phyloP scores from a whole-genome alignment of 1,140 invertebrate species.

The Choristoneura fumiferana region DNA sequence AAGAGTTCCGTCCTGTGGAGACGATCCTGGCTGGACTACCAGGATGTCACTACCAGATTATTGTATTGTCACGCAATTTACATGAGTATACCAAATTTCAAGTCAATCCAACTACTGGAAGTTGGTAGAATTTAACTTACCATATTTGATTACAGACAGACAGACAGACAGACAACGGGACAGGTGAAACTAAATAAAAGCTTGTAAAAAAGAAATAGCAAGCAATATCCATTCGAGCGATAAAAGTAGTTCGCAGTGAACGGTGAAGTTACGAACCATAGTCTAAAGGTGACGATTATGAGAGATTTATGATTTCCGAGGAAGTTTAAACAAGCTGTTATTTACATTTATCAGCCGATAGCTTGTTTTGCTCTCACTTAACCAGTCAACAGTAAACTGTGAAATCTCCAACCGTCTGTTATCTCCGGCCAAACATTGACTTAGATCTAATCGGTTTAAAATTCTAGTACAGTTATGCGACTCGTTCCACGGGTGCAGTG shows the following conservation, averaged over 20 bases:
- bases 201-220: too few relatives aligned
- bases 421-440: conserved; percentile 49
- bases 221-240: background rate
- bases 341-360: conserved; percentile 20
- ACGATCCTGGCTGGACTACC: too few relatives aligned
- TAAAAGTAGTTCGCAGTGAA: background rate
- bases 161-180: too few relatives aligned
- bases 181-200: too few relatives aligned
- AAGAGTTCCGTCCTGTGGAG: too few relatives aligned
- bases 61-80: too few relatives aligned
- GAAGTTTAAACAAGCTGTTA: conserved; percentile 10
- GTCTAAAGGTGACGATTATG: conserved; percentile 3
- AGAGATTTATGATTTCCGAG: background rate
- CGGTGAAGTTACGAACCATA: background rate
- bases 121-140: too few relatives aligned
- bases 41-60: too few relatives aligned
- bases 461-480: conserved; percentile 35
- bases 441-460: conserved; percentile 40
- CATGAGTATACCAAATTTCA: too few relatives aligned
- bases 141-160: too few relatives aligned
- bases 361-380: conserved; percentile 39
- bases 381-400: conserved; percentile 48
- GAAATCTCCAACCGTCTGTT: conserved; percentile 51
- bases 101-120: too few relatives aligned
- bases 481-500: background rate